Evolutionary conservation across 2,888 invertebrate species (phyloP).

Genomic region (Petrolisthes cinctipes): DNA sequence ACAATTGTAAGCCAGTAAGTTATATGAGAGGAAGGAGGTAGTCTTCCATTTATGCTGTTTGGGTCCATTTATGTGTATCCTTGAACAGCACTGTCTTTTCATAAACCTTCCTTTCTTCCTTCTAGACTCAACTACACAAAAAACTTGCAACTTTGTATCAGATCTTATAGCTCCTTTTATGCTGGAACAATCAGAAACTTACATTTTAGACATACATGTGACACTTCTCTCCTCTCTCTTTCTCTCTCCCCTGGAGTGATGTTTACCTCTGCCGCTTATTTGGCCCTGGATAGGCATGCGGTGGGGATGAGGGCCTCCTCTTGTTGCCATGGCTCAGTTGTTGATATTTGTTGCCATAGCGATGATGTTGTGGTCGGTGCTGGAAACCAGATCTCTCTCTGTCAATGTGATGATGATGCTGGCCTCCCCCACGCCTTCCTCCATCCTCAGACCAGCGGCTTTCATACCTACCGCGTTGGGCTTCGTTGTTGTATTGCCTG

Average conservation of each 20-base stretch:
- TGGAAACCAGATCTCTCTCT: conserved; percentile 40
- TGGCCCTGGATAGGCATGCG: conserved; percentile 47
- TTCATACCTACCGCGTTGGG: conserved; percentile 44
- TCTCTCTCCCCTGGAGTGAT: conserved; percentile 17
- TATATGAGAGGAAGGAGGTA: too few relatives aligned
- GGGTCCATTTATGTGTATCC: too few relatives aligned
- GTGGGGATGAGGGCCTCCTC: conserved; percentile 50
- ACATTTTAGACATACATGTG: conserved; percentile 24
- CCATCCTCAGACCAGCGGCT: conserved; percentile 50
- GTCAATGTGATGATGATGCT: conserved; percentile 43
- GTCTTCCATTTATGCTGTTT: too few relatives aligned
- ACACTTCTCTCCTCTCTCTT: conserved; percentile 8
- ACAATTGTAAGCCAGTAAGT: too few relatives aligned
- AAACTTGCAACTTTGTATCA: too few relatives aligned
- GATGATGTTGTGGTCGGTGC: conserved; percentile 47
- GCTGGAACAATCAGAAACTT: conserved; percentile 51
- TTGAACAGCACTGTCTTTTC: too few relatives aligned
- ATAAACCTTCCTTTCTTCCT: too few relatives aligned
- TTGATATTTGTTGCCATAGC: conserved; percentile 52
- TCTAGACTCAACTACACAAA: too few relatives aligned
- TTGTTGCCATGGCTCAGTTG: conserved; percentile 26
- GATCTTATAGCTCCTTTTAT: conserved; percentile 1
- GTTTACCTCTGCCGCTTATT: conserved; percentile 60
- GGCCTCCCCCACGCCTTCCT: conserved; percentile 51
- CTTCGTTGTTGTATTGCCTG: conserved; percentile 42